A percentile compares a stretch with the other conserved stretches of the same genome.
phyloP scores from a whole-genome alignment of 2,888 invertebrate species.

The Eurytoma californica region DNA sequence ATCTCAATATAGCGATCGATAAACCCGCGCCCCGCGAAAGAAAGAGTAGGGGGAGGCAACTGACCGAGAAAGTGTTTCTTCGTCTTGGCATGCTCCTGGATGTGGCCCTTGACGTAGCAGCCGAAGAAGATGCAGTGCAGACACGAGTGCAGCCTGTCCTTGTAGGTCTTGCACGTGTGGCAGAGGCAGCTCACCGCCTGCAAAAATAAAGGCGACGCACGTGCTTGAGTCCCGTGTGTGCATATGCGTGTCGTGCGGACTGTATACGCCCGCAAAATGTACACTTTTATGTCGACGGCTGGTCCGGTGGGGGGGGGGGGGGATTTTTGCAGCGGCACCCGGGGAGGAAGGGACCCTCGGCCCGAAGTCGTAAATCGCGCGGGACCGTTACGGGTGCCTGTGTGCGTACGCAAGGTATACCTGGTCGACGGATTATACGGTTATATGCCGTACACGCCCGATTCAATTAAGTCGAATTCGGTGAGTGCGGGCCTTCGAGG shows the following conservation, averaged over 20 bases:
- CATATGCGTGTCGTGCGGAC: too few relatives aligned
- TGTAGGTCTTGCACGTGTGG: slow-evolving; percentile 86
- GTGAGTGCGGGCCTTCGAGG: not conserved
- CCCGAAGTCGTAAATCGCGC: slow-evolving; percentile 18
- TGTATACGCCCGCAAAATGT: too few relatives aligned
- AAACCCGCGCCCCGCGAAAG: not conserved
- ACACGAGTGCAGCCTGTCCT: slow-evolving; percentile 89
- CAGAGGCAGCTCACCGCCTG: slow-evolving; percentile 89
- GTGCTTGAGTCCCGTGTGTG: too few relatives aligned
- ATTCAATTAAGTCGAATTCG: too few relatives aligned
- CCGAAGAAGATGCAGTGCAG: slow-evolving; percentile 95
- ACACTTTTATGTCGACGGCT: not conserved
- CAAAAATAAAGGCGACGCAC: slow-evolving; percentile 59
- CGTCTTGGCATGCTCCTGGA: slow-evolving; percentile 88
- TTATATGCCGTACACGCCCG: too few relatives aligned
- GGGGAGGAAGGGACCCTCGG: not conserved
- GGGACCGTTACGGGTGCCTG: slow-evolving; percentile 24
- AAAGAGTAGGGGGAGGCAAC: slow-evolving; percentile 14
- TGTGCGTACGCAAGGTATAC: not conserved
- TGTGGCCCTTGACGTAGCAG: slow-evolving; percentile 88
- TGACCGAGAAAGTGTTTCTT: slow-evolving; percentile 87
- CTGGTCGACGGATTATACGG: too few relatives aligned
- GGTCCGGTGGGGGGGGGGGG: not conserved
- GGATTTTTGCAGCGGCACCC: not conserved
- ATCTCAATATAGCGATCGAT: too few relatives aligned